A percentile compares a stretch with the other conserved stretches of the same genome.
phyloP scores from a whole-genome alignment of 2,113 vertebrate genomes.

The Ivindomyrus marchei region DNA sequence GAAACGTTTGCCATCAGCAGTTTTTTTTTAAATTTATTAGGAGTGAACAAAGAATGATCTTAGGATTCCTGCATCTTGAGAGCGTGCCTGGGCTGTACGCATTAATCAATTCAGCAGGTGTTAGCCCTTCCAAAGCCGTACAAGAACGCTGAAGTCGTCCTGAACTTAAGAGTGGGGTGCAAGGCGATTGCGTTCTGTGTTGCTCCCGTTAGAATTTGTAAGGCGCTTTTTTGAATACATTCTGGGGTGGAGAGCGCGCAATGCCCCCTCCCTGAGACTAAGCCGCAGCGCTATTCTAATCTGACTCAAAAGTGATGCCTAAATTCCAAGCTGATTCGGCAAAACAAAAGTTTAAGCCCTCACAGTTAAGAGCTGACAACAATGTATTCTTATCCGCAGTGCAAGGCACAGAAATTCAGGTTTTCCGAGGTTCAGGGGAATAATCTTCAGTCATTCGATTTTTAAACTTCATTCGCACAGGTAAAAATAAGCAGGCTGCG shows the following conservation, averaged over 20 bases:
- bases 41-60: neutral
- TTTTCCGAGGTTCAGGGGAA: neutral
- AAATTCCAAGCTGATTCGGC: conserved; percentile 8
- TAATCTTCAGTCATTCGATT: neutral
- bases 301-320: neutral
- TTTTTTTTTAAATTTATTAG: neutral
- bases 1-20: neutral
- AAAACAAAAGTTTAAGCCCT: conserved; percentile 6
- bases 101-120: neutral
- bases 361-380: neutral
- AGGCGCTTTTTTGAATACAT: neutral
- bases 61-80: neutral
- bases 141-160: neutral
- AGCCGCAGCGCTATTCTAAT: neutral
- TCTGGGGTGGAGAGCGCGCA: neutral
- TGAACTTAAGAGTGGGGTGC: neutral
- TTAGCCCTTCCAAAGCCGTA: neutral
- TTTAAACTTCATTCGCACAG: neutral
- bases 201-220: neutral
- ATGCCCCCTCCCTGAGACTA: neutral
- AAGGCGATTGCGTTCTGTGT: neutral
- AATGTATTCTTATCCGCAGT: neutral
- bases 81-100: neutral
- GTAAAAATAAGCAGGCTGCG: neutral
- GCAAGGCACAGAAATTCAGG: neutral